Conservation (phyloP, 2,113 vertebrate species). For the Colaptes auratus region DNA sequence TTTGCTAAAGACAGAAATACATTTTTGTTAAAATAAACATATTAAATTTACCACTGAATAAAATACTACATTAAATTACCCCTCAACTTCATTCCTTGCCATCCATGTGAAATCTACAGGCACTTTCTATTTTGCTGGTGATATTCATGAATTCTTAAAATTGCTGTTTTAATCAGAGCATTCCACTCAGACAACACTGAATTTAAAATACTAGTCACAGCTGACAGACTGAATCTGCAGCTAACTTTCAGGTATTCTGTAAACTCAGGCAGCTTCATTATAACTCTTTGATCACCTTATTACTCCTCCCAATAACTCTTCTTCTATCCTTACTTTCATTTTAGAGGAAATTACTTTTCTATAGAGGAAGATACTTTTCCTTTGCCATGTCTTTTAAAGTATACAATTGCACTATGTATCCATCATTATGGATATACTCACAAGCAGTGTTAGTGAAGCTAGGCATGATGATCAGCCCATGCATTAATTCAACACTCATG, state of each 20-base stretch:
- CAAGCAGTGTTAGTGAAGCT: not conserved
- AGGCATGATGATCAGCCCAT: not conserved
- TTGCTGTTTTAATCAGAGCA: not conserved
- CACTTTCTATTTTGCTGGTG: not conserved
- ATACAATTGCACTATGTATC: not conserved
- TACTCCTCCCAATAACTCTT: not conserved
- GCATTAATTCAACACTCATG: not conserved
- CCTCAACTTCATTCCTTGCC: not conserved
- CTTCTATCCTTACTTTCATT: not conserved
- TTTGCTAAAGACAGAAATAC: conserved; percentile 31
- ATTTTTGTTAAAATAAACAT: conserved; percentile 27
- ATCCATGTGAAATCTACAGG: not conserved
- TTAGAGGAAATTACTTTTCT: not conserved
- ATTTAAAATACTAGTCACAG: not conserved
- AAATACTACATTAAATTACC: not conserved
- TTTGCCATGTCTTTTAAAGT: not conserved
- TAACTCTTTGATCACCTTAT: not conserved
- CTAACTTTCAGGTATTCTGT: not conserved
- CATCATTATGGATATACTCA: not conserved
- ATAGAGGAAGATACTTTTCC: not conserved
- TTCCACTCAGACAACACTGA: not conserved
- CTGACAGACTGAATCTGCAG: not conserved
- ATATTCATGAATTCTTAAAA: not conserved
- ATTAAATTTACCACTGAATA: conserved; percentile 3
- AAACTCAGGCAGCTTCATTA: not conserved